phyloP scores from a whole-genome alignment of 2,797 vertebrate species.

The Tragelaphus oryx region DNA sequence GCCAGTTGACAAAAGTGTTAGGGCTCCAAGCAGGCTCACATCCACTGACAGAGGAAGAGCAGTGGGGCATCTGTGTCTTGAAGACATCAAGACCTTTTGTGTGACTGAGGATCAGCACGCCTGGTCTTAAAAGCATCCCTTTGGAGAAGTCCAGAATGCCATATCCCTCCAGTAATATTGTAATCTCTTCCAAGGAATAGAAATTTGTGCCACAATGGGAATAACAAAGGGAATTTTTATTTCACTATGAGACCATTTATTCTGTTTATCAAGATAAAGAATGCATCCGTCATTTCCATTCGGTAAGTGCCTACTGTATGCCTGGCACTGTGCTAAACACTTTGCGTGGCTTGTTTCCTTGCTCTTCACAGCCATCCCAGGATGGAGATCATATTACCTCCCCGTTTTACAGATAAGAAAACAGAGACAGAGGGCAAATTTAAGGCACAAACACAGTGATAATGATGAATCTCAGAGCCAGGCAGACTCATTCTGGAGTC shows the following conservation, averaged over 20 bases:
- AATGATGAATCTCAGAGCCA: background rate
- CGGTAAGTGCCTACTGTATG: background rate
- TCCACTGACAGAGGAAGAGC: background rate
- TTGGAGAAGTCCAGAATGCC: background rate
- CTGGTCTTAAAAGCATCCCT: background rate
- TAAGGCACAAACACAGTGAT: background rate
- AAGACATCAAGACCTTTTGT: background rate
- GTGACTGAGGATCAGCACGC: background rate
- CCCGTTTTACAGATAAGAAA: conserved; percentile 5
- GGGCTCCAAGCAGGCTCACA: background rate
- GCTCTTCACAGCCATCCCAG: background rate
- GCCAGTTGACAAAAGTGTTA: background rate
- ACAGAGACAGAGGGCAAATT: background rate
- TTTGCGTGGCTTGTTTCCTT: background rate
- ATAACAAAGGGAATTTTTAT: background rate
- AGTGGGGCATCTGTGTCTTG: background rate
- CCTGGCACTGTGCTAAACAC: background rate
- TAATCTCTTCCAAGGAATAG: background rate
- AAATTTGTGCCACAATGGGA: background rate
- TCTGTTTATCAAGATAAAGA: conserved; percentile 9
- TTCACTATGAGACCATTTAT: background rate
- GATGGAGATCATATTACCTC: background rate
- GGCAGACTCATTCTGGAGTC: background rate
- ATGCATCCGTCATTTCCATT: background rate
- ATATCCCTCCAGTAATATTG: background rate